Conservation (phyloP, 1,140 invertebrate species). For the Drosophila nigromelanica region DNA sequence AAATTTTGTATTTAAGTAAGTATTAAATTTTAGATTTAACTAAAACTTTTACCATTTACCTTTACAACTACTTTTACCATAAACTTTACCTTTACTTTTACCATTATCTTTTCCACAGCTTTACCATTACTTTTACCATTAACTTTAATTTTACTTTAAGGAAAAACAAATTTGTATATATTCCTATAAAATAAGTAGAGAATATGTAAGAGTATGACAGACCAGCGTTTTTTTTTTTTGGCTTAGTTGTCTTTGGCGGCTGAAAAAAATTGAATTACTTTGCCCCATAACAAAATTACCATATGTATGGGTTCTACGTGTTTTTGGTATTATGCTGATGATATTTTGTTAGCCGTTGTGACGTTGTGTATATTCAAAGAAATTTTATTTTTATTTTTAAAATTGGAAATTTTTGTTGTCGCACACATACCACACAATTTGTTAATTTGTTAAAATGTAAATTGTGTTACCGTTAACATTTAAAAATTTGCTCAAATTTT, state of each 20-base stretch:
- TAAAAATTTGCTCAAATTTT: slow-evolving; percentile 33
- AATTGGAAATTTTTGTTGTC: slow-evolving; percentile 67
- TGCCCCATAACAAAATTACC: slow-evolving; percentile 54
- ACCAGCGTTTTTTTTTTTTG: slow-evolving; percentile 16
- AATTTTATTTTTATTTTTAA: slow-evolving; percentile 74
- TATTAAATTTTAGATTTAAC: no score
- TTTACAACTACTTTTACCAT: not conserved
- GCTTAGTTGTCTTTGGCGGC: slow-evolving; percentile 4
- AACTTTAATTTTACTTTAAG: not conserved
- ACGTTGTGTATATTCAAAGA: slow-evolving; percentile 56
- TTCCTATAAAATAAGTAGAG: not conserved
- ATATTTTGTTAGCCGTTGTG: slow-evolving; percentile 19
- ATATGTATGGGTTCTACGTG: slow-evolving; percentile 58
- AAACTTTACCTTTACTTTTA: not conserved
- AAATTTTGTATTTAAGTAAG: no score
- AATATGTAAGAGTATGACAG: not conserved
- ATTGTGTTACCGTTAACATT: slow-evolving; percentile 37
- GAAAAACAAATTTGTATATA: not conserved
- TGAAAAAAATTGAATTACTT: slow-evolving; percentile 57
- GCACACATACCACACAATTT: slow-evolving; percentile 71
- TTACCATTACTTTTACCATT: not conserved
- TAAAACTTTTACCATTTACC: not conserved
- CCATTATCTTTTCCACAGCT: not conserved
- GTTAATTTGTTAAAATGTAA: slow-evolving; percentile 50
- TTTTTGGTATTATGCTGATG: slow-evolving; percentile 26